Percentiles rank a stretch among this genome's conserved stretches.
Evolutionary conservation across 2,888 invertebrate species (phyloP).

Genomic region (Stenichneumon culpator): DNA sequence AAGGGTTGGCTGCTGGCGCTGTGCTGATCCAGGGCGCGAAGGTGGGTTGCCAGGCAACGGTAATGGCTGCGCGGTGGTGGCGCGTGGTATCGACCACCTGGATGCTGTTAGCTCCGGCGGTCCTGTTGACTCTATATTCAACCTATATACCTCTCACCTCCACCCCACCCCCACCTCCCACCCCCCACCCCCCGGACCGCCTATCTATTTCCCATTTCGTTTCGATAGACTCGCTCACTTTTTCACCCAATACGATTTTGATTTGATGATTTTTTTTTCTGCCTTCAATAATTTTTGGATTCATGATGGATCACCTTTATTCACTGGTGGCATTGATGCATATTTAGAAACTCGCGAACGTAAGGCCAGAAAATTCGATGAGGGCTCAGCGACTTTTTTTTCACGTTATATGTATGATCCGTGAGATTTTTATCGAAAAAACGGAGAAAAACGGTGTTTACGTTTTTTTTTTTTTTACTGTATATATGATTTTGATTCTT

Average conservation of each 20-base stretch:
- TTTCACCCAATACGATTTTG: not conserved
- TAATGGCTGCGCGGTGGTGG: constrained; percentile 74
- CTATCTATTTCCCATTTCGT: constrained; percentile 30
- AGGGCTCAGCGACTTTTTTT: not conserved
- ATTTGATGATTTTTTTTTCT: not conserved
- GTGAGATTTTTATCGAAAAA: not conserved
- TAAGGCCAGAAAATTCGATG: not conserved
- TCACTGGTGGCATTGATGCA: not conserved
- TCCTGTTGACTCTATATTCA: constrained; percentile 59
- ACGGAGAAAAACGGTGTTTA: not conserved
- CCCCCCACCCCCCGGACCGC: not conserved
- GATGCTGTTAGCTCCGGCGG: constrained; percentile 65
- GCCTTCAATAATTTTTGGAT: constrained; percentile 11
- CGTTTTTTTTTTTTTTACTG: no score
- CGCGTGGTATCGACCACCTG: constrained; percentile 75
- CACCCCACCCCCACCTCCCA: not conserved
- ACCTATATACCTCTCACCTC: constrained; percentile 18
- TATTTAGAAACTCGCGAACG: not conserved
- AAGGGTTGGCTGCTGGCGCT: constrained; percentile 33
- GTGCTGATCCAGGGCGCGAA: constrained; percentile 76
- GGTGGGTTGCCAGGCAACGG: constrained; percentile 78
- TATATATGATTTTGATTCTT: no score
- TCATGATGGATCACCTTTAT: not conserved
- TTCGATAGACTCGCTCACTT: constrained; percentile 9
- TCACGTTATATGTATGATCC: not conserved